Conservation (phyloP, 2,797 vertebrate genomes). For the Hybognathus amarus region DNA sequence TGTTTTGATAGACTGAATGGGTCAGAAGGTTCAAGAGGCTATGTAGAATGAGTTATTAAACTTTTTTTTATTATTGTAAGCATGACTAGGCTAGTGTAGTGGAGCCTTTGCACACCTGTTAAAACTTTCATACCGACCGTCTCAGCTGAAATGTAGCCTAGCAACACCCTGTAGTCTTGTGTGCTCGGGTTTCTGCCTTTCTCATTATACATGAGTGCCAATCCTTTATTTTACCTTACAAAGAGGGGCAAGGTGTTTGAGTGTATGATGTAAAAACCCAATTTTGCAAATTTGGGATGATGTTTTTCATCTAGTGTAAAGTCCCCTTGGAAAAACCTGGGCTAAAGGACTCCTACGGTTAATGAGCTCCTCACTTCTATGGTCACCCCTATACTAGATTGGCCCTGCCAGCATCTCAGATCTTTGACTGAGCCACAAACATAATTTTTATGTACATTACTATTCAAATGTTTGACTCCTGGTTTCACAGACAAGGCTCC, state of each 20-base stretch:
- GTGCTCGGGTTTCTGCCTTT: conserved; percentile 86
- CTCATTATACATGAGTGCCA: conserved; percentile 77
- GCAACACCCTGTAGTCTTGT: conserved; percentile 74
- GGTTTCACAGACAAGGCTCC: background rate
- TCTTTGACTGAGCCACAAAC: background rate
- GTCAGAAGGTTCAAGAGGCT: background rate
- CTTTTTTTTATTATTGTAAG: conserved; percentile 13
- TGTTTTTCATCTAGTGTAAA: background rate
- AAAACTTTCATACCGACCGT: conserved; percentile 84
- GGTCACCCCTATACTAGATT: background rate
- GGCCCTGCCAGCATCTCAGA: background rate
- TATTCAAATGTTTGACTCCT: background rate
- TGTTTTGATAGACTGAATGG: background rate
- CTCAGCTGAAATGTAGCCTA: conserved; percentile 80
- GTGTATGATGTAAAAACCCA: background rate
- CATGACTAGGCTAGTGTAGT: conserved; percentile 1
- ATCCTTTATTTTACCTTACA: conserved; percentile 41
- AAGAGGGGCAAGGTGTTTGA: background rate
- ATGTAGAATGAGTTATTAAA: background rate
- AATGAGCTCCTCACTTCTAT: background rate
- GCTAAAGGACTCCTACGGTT: background rate
- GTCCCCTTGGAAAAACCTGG: background rate
- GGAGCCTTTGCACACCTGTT: conserved; percentile 62
- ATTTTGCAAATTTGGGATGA: background rate
- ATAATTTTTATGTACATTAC: background rate